These are phyloP conservation scores for Polia nebulosa DNA, from an alignment of 2,888 invertebrate species.

Conservation along the genomic window DNA sequence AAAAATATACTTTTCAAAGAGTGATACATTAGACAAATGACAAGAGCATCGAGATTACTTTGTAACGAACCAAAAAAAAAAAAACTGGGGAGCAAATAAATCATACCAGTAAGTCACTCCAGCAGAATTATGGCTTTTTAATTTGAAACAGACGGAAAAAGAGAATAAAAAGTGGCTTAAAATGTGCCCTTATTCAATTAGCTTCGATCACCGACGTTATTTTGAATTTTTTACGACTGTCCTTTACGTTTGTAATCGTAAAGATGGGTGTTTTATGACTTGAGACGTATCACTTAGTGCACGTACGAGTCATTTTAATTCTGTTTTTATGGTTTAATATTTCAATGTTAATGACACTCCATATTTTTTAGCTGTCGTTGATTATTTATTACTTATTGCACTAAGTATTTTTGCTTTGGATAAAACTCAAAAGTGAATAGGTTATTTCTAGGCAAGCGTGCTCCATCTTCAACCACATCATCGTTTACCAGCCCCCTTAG, in stretches of 20 bases:
- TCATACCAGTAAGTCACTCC: slow-evolving; percentile 72
- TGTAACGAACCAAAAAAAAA: slow-evolving; percentile 54
- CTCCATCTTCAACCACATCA: too few species aligned
- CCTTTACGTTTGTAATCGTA: slow-evolving; percentile 65
- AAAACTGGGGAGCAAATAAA: slow-evolving; percentile 74
- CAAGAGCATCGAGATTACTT: slow-evolving; percentile 54
- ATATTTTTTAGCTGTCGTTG: too few species aligned
- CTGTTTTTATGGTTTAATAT: slow-evolving; percentile 12
- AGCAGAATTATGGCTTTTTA: slow-evolving; percentile 76
- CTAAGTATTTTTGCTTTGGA: too few species aligned
- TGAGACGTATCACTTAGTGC: slow-evolving; percentile 24
- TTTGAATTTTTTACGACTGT: slow-evolving; percentile 64
- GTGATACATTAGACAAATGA: slow-evolving; percentile 39
- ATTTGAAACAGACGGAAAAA: slow-evolving; percentile 81
- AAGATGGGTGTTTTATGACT: slow-evolving; percentile 59
- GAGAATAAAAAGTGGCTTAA: slow-evolving; percentile 56
- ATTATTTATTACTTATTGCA: too few species aligned
- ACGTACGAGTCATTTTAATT: slow-evolving; percentile 16
- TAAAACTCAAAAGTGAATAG: too few species aligned
- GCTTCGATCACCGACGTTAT: slow-evolving; percentile 70
- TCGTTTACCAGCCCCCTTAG: too few species aligned
- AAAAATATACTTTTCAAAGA: neutral
- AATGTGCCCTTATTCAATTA: slow-evolving; percentile 74
- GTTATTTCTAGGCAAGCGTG: too few species aligned
- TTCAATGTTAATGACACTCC: neutral